Conservation (phyloP, 2,113 vertebrate genomes). For the Cyanoramphus novaezelandiae region DNA sequence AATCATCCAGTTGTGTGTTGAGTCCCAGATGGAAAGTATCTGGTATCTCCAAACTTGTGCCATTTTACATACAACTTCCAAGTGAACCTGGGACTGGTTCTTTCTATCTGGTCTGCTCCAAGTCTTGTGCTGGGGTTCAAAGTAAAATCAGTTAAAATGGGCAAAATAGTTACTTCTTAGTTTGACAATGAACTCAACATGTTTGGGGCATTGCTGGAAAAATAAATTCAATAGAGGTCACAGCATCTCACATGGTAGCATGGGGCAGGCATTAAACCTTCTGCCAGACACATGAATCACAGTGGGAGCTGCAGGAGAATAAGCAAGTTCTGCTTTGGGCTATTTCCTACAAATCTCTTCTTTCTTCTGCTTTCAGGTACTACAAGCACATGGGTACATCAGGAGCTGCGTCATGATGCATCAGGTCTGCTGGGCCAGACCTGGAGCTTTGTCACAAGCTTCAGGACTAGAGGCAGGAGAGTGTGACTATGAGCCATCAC, state of each 20-base stretch:
- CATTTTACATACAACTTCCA: not conserved
- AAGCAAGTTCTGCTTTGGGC: not conserved
- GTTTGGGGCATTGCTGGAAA: not conserved
- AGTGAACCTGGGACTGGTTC: not conserved
- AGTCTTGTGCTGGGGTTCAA: not conserved
- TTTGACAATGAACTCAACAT: not conserved
- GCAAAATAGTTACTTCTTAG: not conserved
- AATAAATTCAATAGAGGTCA: not conserved
- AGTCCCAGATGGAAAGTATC: not conserved
- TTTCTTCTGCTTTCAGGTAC: not conserved
- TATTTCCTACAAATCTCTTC: not conserved
- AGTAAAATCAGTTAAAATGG: not conserved
- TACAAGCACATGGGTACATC: accelerated
- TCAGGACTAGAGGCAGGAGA: not conserved
- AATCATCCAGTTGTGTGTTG: not conserved
- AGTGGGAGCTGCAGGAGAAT: not conserved
- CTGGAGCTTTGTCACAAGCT: not conserved
- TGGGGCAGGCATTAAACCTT: not conserved
- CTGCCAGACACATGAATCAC: not conserved
- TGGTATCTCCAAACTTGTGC: not conserved
- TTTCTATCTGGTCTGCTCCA: not conserved
- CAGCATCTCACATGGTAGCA: not conserved
- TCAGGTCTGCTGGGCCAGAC: not conserved
- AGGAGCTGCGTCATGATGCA: not conserved
- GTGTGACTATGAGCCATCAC: not conserved